Base-by-base conservation (phyloP, 2,797 vertebrate genomes). In the Lepilemur ruficaudatus region DNA sequence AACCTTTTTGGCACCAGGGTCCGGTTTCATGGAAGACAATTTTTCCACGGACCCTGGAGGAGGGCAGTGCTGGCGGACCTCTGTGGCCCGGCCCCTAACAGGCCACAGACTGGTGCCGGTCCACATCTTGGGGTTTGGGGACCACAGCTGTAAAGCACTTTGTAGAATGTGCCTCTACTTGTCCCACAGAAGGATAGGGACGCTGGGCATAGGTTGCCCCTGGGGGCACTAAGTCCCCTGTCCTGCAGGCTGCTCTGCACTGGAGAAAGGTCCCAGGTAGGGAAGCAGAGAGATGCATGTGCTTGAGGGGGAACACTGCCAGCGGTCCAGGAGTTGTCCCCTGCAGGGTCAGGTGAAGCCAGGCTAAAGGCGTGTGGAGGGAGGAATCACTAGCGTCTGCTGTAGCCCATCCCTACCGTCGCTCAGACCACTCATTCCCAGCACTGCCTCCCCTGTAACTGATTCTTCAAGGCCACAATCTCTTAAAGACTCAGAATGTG, bases 241-340 rank as follows among this genome's bases (percentile, higher is more conserved):
- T 38, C 20, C 28, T 28, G 84, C 11, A 38, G 25, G n/a, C 59
- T 41, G 70, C 78, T 46, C 41, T 46, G 0, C 4, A 1, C 65
- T n/a, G 57, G 35, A 30, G 55, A 46, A 69, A 13, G 38, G 72
- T 41, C 41, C 55, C 15, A 11, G 87, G 67, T 23, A 38, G 59
- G 59, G 59, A 14, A 17, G 30, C 35, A 59, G 70, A 79, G 41
- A n/a, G 35, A n/a, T 0, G 3, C 9, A 14, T 32, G 67, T 30
- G 28, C 75, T 46, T 22, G 43, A 0, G 0, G 23, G 5, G 50
- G 20, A 22, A 2, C 23, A 13, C 20, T 28, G 46, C n/a, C 1
- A 5, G 65, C 2, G 10, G 0, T 0, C 38, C 73, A 14, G n/a
- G 46, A 30, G 38, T 0, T 78, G 92, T n/a, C 50, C 23, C 5